phyloP scores from a whole-genome alignment of 2,797 vertebrate genomes.

The Pangasius krempfi region DNA sequence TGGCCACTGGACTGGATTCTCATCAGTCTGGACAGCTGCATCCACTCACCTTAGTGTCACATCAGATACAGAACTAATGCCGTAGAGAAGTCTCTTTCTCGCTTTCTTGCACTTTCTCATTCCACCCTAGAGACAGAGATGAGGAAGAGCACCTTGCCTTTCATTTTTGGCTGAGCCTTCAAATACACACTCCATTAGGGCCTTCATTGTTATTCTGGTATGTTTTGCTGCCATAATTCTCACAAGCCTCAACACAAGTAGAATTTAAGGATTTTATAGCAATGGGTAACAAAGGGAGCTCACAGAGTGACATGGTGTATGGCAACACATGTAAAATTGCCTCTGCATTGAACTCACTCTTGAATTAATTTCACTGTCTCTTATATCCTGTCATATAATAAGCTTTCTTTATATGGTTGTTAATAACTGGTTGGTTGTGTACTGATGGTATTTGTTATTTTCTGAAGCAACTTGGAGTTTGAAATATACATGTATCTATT shows the following conservation, averaged over 20 bases:
- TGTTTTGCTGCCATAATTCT: neutral
- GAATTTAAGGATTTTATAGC: neutral
- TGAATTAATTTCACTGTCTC: neutral
- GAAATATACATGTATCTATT: neutral
- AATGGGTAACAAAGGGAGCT: neutral
- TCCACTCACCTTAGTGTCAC: neutral
- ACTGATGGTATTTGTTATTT: neutral
- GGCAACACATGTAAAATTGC: neutral
- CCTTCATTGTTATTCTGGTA: neutral
- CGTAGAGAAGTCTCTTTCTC: neutral
- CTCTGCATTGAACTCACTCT: neutral
- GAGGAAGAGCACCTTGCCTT: neutral
- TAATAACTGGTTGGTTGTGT: neutral
- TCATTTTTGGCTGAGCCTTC: neutral
- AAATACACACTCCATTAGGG: neutral
- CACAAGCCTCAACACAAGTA: neutral
- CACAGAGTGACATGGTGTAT: neutral
- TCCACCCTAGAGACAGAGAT: neutral
- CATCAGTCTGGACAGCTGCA: neutral
- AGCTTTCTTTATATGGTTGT: neutral
- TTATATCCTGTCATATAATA: too few relatives aligned
- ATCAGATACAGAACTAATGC: neutral
- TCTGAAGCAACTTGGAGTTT: neutral
- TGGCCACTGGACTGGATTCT: neutral
- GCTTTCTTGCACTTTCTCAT: neutral